Percentiles rank a stretch among this genome's conserved stretches.
Conservation (phyloP, 2,797 vertebrate species). For the Austrolebias charrua region DNA sequence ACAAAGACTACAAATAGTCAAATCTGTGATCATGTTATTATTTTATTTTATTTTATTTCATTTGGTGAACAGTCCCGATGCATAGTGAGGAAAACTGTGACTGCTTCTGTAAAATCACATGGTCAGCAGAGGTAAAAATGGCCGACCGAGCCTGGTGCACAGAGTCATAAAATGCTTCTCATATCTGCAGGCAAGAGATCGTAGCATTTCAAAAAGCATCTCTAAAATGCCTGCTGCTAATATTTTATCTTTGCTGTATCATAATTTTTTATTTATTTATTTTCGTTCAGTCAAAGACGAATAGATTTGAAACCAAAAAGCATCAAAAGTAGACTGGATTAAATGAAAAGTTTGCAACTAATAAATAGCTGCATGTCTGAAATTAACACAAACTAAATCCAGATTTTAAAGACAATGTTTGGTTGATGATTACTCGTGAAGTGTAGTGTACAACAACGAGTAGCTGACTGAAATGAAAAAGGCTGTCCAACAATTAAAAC, state of each 20-base stretch:
- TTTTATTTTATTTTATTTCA: conserved; percentile 22
- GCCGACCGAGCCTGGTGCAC: not conserved
- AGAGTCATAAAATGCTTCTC: no score
- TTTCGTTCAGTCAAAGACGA: no score
- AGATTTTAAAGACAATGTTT: not conserved
- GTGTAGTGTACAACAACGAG: no score
- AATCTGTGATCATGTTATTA: conserved; percentile 50
- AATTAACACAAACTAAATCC: not conserved
- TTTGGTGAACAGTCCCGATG: not conserved
- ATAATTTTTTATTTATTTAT: no score
- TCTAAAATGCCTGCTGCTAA: not conserved
- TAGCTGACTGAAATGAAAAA: not conserved
- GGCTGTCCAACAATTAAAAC: not conserved
- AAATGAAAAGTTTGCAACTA: no score
- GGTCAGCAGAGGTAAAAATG: not conserved
- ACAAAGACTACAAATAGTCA: conserved; percentile 50
- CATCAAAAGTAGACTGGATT: no score
- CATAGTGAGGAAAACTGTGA: not conserved
- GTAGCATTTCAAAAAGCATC: not conserved
- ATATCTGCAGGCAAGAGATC: not conserved
- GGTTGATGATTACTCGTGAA: not conserved
- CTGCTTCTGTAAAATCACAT: not conserved
- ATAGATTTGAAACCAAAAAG: no score
- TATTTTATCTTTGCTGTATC: no score
- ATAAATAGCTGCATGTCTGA: not conserved